Percentiles rank a stretch among this genome's conserved stretches.
Conservation (phyloP, 1,140 invertebrate species). For the Cherax quadricarinatus region DNA sequence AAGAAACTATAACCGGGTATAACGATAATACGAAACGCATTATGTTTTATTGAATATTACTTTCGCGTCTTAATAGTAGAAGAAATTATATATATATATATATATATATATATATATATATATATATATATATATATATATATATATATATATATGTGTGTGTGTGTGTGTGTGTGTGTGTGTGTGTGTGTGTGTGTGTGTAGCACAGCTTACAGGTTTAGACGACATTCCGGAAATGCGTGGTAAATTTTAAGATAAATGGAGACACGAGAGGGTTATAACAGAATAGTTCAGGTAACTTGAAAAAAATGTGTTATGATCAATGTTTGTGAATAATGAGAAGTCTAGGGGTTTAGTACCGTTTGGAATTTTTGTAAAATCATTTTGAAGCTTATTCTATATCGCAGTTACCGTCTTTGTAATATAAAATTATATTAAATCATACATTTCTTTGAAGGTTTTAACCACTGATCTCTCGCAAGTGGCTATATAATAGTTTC, state of each 20-base stretch:
- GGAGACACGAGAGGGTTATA: neutral
- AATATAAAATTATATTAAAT: neutral
- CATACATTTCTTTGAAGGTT: neutral
- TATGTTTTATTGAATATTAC: too few species aligned
- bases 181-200: too few species aligned
- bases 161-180: too few species aligned
- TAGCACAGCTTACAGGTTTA: too few species aligned
- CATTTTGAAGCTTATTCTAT: neutral
- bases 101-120: too few species aligned
- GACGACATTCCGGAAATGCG: conserved; percentile 49
- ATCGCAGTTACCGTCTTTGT: neutral
- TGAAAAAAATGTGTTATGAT: neutral
- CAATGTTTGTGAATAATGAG: neutral
- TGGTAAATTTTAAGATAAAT: conserved; percentile 30
- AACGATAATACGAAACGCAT: too few species aligned
- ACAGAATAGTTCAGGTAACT: conserved; percentile 7
- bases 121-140: too few species aligned
- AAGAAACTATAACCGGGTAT: neutral
- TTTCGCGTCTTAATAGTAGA: too few species aligned
- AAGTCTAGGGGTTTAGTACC: neutral
- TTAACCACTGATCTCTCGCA: neutral
- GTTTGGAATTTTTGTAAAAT: neutral
- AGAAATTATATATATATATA: too few species aligned
- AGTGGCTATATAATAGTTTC: neutral
- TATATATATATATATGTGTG: too few species aligned